phyloP scores from a whole-genome alignment of 1,140 invertebrate genomes.

The Drosophila arizonae region DNA sequence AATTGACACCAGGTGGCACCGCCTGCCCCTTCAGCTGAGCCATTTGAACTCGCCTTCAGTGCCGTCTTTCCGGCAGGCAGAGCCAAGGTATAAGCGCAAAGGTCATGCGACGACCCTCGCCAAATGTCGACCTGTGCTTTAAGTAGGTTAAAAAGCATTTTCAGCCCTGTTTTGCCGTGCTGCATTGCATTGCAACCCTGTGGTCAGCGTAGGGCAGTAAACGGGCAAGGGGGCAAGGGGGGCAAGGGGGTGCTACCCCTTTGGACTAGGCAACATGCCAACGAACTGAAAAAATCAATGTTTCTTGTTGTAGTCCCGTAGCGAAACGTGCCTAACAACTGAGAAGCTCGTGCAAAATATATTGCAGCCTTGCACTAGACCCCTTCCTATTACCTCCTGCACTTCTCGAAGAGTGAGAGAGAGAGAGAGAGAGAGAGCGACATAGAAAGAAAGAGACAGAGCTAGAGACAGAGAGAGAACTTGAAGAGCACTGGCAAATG shows the following conservation, averaged over 20 bases:
- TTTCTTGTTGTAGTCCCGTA: conserved; percentile 19
- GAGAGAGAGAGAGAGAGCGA: neutral
- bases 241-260: neutral
- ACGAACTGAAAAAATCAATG: conserved; percentile 81
- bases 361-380: conserved; percentile 80
- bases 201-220: conserved; percentile 45
- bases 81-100: conserved; percentile 59
- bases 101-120: conserved; percentile 75
- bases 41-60: neutral
- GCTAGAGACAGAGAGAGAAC: conserved; percentile 17
- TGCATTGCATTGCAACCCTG: conserved; percentile 50
- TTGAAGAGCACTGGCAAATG: conserved; percentile 38
- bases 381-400: conserved; percentile 36
- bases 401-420: conserved; percentile 12
- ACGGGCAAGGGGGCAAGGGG: neutral
- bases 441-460: neutral
- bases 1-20: neutral
- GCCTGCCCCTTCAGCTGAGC: neutral
- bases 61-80: neutral
- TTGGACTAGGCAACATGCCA: conserved; percentile 67
- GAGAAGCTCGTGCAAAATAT: conserved; percentile 79
- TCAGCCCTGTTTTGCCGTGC: conserved; percentile 43
- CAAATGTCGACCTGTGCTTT: conserved; percentile 67
- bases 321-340: conserved; percentile 75
- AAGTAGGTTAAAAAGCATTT: conserved; percentile 77